phyloP scores from a whole-genome alignment of 1,140 invertebrate species.

The Zaprionus gabonicus region DNA sequence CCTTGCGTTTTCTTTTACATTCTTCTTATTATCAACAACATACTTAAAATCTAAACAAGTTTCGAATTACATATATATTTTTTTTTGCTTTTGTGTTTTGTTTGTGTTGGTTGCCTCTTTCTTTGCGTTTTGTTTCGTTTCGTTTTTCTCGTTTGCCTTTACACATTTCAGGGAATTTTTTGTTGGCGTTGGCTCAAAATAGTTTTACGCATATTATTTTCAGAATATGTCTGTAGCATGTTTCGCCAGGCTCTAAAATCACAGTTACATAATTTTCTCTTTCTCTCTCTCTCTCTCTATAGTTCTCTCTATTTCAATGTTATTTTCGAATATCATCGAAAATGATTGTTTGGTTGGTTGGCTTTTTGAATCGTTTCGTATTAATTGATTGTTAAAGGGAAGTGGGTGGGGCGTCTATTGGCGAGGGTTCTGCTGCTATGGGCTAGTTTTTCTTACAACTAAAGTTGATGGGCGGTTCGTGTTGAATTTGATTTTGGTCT shows the following conservation, averaged over 20 bases:
- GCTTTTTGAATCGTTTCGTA: constrained; percentile 25
- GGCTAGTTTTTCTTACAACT: constrained; percentile 42
- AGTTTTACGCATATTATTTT: constrained; percentile 22
- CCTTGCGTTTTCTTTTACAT: constrained; percentile 9
- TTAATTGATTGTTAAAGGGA: constrained; percentile 11
- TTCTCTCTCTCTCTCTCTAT: constrained; percentile 38
- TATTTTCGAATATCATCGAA: constrained; percentile 45
- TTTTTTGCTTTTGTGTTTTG: constrained; percentile 39
- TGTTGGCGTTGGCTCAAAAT: constrained; percentile 34
- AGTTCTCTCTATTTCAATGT: constrained; percentile 30
- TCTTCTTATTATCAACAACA: constrained; percentile 44
- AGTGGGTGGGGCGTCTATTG: constrained; percentile 7
- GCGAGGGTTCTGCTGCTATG: constrained; percentile 23
- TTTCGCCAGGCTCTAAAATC: constrained; percentile 72
- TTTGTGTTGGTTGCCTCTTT: constrained; percentile 74
- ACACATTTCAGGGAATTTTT: constrained; percentile 58
- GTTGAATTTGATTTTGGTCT: constrained; percentile 50
- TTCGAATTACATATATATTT: constrained; percentile 37
- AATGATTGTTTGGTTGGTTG: constrained; percentile 36
- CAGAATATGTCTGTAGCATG: constrained; percentile 41
- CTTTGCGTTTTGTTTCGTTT: constrained; percentile 73
- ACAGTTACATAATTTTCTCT: constrained; percentile 67
- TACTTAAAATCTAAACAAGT: constrained; percentile 67
- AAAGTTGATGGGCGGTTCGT: constrained; percentile 71
- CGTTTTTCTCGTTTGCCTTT: constrained; percentile 44